phyloP scores from a whole-genome alignment of 1,140 invertebrate genomes.

The Listronotus bonariensis region DNA sequence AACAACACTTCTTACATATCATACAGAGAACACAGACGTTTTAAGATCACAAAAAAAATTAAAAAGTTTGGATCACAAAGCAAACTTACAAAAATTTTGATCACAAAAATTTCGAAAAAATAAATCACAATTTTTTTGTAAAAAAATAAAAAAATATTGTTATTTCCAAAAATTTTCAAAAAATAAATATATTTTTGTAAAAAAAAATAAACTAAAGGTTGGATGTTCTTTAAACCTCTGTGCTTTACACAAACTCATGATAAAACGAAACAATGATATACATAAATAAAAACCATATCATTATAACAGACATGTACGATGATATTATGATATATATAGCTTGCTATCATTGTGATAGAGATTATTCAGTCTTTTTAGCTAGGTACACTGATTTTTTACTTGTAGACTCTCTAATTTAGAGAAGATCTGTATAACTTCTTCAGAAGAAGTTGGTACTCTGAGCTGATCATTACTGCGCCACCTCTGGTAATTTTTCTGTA shows the following conservation, averaged over 20 bases:
- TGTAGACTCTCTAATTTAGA: slow-evolving; percentile 31
- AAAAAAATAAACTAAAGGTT: neutral
- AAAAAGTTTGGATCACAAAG: too few relatives aligned
- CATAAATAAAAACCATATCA: slow-evolving; percentile 9
- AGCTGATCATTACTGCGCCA: slow-evolving; percentile 52
- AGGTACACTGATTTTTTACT: slow-evolving; percentile 19
- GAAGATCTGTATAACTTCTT: slow-evolving; percentile 52
- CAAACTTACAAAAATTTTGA: too few relatives aligned
- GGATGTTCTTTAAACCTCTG: too few relatives aligned
- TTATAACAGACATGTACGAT: slow-evolving; percentile 26
- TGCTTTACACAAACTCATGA: slow-evolving; percentile 7
- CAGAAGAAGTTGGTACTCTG: slow-evolving; percentile 49
- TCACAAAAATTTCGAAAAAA: too few relatives aligned
- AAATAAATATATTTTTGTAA: neutral
- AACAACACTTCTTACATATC: neutral
- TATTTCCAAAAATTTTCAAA: neutral
- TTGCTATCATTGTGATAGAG: slow-evolving; percentile 30
- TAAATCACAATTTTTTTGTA: too few relatives aligned
- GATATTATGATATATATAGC: slow-evolving; percentile 30
- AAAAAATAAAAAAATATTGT: too few relatives aligned
- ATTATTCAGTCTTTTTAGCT: slow-evolving; percentile 29
- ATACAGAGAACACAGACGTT: neutral
- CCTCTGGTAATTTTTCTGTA: slow-evolving; percentile 53
- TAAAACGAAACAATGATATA: slow-evolving; percentile 15
- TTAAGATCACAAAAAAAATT: neutral